phyloP scores from a whole-genome alignment of 2,888 invertebrate genomes.

The Caenorhabditis doughertyi region DNA sequence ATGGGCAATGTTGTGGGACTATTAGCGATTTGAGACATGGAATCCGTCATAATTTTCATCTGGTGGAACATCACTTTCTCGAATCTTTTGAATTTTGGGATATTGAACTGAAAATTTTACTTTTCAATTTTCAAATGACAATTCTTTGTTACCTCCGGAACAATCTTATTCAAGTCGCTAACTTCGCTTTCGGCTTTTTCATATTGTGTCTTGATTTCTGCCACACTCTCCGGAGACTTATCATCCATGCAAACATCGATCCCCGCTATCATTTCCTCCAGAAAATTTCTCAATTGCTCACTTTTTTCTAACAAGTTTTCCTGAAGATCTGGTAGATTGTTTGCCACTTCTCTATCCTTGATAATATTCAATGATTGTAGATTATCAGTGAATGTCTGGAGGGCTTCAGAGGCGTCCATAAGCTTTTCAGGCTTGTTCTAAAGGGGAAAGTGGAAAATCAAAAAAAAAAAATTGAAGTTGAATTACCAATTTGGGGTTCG shows the following conservation, averaged over 20 bases:
- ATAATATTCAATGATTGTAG: neutral
- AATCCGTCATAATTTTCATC: neutral
- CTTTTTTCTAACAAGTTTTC: neutral
- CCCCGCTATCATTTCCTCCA: neutral
- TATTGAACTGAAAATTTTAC: slow-evolving; percentile 8
- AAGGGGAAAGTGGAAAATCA: neutral
- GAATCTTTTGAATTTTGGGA: neutral
- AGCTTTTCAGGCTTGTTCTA: slow-evolving; percentile 7
- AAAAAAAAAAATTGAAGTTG: neutral
- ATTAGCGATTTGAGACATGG: neutral
- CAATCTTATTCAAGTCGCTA: neutral
- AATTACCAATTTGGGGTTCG: neutral
- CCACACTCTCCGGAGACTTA: no score
- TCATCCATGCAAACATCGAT: neutral
- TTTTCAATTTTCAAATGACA: neutral
- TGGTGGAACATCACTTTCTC: neutral
- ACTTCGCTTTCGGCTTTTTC: neutral
- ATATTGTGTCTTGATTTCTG: neutral
- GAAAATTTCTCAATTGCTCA: neutral
- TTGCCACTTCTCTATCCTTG: neutral
- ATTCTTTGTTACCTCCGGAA: neutral
- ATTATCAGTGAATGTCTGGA: neutral
- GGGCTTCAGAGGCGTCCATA: neutral
- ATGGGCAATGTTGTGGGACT: neutral
- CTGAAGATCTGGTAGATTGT: neutral